These are phyloP conservation scores for Periparus ater DNA, from an alignment of 2,797 vertebrate genomes.

Conservation along the genomic window DNA sequence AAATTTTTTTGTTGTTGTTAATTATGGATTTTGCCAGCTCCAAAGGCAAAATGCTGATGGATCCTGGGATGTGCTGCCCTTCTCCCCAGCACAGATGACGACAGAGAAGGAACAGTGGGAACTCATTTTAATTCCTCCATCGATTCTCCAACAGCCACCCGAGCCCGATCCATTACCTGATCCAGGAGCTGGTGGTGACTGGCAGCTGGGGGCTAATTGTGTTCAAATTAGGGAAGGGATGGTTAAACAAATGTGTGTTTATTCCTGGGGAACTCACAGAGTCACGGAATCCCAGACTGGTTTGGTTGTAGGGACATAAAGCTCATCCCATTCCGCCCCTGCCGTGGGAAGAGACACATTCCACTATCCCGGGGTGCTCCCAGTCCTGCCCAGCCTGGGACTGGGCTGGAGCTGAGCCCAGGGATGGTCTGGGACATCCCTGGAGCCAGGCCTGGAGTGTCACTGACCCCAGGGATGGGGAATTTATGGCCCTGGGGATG, in stretches of 20 bases:
- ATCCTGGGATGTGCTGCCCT: background rate
- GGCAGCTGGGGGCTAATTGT: background rate
- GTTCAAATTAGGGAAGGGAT: rapidly evolving
- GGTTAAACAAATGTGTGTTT: background rate
- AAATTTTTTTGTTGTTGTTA: conserved; percentile 40
- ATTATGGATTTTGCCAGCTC: conserved; percentile 26
- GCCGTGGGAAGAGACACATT: background rate
- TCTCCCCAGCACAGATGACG: background rate
- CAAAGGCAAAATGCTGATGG: conserved; percentile 26
- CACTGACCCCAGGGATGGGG: too few species aligned
- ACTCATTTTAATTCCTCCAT: background rate
- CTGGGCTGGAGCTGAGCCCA: background rate
- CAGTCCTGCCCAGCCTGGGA: background rate
- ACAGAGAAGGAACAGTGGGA: background rate
- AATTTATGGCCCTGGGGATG: too few species aligned
- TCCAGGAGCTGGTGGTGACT: background rate
- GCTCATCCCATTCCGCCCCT: background rate
- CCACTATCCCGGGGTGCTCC: background rate
- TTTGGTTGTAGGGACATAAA: background rate
- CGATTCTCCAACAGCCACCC: background rate
- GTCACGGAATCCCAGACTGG: rapidly evolving
- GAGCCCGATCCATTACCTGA: background rate
- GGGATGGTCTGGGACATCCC: rapidly evolving
- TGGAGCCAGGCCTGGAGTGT: background rate
- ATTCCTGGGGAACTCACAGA: background rate